Conservation (phyloP, 37 sponge, comb jelly and placozoan genomes). For the Eunapius fragilis region DNA sequence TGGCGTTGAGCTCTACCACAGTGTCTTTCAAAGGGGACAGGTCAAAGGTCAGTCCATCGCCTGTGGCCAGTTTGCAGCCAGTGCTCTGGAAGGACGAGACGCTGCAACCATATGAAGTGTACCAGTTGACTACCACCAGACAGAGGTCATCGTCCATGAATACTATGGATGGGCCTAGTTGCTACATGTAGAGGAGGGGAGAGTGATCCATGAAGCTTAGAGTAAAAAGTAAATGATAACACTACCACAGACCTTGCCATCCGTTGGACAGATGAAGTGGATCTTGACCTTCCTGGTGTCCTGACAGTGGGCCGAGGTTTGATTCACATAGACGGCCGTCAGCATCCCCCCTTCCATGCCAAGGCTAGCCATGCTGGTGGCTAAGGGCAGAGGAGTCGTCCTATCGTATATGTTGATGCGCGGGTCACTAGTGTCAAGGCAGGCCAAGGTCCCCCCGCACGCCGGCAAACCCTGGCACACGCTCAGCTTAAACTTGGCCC, state of each 20-base stretch:
- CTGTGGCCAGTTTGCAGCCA: slow-evolving; percentile 32
- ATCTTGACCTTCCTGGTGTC: slow-evolving; percentile 21
- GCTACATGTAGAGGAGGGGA: neutral
- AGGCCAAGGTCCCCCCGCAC: slow-evolving; percentile 31
- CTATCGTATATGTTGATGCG: neutral
- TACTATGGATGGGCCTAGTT: slow-evolving; percentile 36
- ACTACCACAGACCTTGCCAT: neutral
- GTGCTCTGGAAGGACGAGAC: slow-evolving; percentile 19
- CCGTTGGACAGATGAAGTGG: slow-evolving; percentile 49
- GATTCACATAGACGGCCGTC: slow-evolving; percentile 4
- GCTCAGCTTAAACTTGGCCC: slow-evolving; percentile 23
- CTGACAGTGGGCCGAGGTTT: neutral
- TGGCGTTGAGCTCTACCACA: neutral
- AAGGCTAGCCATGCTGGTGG: neutral
- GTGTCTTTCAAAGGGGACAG: slow-evolving; percentile 23
- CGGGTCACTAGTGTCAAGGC: slow-evolving; percentile 2
- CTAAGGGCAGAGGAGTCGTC: neutral
- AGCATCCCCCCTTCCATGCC: slow-evolving; percentile 15
- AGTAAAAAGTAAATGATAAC: no score
- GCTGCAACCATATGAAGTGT: slow-evolving; percentile 56
- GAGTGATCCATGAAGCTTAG: no score
- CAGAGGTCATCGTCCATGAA: slow-evolving; percentile 47
- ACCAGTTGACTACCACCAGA: slow-evolving; percentile 46
- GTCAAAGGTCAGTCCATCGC: slow-evolving; percentile 29
- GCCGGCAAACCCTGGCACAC: slow-evolving; percentile 52